Evolutionary conservation across 2,888 invertebrate species (phyloP).

Genomic region (Laothoe populi): DNA sequence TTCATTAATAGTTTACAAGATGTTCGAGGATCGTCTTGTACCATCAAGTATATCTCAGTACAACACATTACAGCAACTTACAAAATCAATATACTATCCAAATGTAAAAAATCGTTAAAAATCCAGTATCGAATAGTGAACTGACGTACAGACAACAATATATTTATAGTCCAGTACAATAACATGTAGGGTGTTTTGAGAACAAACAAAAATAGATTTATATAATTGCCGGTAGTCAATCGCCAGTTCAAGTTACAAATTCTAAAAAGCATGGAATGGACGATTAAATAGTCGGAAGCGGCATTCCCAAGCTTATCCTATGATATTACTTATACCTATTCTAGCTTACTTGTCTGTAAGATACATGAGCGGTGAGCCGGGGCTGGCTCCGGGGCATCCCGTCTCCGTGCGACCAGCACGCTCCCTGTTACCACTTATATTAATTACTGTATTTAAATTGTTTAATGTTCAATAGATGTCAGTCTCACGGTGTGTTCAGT

Average conservation of each 20-base stretch:
- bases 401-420: no score
- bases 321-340: constrained; percentile 69
- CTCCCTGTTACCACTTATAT: constrained; percentile 66
- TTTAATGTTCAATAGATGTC: constrained; percentile 51
- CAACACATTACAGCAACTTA: neutral
- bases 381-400: no score
- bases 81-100: constrained; percentile 32
- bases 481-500: constrained; percentile 54
- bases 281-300: constrained; percentile 47
- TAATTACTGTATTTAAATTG: constrained; percentile 51
- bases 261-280: constrained; percentile 68
- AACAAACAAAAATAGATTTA: neutral
- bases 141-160: neutral
- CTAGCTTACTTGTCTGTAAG: constrained; percentile 58
- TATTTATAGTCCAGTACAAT: neutral
- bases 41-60: constrained; percentile 1
- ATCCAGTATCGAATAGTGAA: constrained; percentile 11
- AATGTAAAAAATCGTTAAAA: constrained; percentile 35
- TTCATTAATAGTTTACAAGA: constrained; percentile 84
- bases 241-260: constrained; percentile 38
- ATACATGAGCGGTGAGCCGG: constrained; percentile 52
- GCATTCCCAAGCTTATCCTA: constrained; percentile 57
- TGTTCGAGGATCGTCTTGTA: constrained; percentile 16
- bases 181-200: neutral
- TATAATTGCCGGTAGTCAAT: neutral